phyloP scores from a whole-genome alignment of 2,113 vertebrate genomes.

The Lates calcarifer region DNA sequence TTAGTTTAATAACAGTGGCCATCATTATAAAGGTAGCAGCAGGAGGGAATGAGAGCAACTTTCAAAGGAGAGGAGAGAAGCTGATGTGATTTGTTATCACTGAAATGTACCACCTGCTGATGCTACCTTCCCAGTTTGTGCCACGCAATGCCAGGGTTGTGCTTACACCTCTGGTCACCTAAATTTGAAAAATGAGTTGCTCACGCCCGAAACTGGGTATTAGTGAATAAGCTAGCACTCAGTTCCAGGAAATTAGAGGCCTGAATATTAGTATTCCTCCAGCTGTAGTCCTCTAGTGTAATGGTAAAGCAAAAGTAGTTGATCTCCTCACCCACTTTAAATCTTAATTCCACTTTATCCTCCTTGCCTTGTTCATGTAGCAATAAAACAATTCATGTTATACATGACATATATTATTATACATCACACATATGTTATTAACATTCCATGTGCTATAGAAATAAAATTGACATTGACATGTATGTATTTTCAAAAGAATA shows the following conservation, averaged over 20 bases:
- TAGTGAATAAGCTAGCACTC: background rate
- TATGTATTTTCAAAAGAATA: background rate
- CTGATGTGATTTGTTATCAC: background rate
- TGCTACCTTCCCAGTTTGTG: conserved; percentile 7
- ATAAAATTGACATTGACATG: too few relatives aligned
- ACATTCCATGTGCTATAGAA: too few relatives aligned
- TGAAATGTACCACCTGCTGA: background rate
- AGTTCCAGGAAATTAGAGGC: conserved; percentile 12
- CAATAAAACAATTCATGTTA: background rate
- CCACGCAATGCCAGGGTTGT: background rate
- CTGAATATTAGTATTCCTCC: background rate
- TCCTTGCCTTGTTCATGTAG: background rate
- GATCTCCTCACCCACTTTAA: background rate
- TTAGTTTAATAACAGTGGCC: background rate
- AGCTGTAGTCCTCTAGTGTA: conserved; percentile 10
- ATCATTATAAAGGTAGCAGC: background rate
- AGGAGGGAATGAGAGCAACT: background rate
- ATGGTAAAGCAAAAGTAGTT: conserved; percentile 50
- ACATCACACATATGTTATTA: background rate
- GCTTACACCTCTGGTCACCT: background rate
- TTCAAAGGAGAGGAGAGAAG: background rate
- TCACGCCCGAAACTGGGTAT: conserved; percentile 8
- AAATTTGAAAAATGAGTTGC: background rate
- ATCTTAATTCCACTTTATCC: background rate
- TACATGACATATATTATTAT: background rate